These are phyloP conservation scores for Heterochromis multidens DNA, from an alignment of 2,113 vertebrate genomes.

Conservation along the genomic window DNA sequence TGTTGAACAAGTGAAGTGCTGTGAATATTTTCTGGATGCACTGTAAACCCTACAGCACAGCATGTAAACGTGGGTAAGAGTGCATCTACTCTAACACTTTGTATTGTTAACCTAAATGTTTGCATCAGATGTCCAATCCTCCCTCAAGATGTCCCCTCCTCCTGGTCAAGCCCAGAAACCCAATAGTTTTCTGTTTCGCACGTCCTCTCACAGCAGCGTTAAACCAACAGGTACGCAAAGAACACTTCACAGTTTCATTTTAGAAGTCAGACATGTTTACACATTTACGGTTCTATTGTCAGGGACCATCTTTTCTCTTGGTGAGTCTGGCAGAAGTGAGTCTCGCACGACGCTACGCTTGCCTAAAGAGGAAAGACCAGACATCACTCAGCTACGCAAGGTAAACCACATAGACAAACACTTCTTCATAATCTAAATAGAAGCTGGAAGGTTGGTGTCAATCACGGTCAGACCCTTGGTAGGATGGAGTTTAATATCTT, in stretches of 20 bases:
- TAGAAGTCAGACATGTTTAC: too few relatives aligned
- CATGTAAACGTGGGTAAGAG: neutral
- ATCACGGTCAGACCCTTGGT: neutral
- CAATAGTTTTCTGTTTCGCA: conserved; percentile 87
- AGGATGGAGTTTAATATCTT: too few relatives aligned
- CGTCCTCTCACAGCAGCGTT: conserved; percentile 76
- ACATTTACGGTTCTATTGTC: neutral
- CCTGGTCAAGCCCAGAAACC: conserved; percentile 76
- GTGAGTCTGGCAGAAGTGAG: conserved; percentile 71
- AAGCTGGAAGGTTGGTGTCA: neutral
- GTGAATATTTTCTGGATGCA: too few relatives aligned
- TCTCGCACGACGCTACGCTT: conserved; percentile 67
- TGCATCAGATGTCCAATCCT: conserved; percentile 50
- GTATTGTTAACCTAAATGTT: neutral
- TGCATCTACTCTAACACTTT: neutral
- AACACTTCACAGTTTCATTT: too few relatives aligned
- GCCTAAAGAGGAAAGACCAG: conserved; percentile 74
- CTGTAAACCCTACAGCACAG: too few relatives aligned
- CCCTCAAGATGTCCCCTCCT: conserved; percentile 64
- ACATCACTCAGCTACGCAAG: conserved; percentile 79
- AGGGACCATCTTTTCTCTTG: conserved; percentile 29
- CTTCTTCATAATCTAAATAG: neutral
- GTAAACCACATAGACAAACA: conserved; percentile 26
- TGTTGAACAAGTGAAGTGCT: too few relatives aligned
- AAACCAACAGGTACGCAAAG: conserved; percentile 69